Evolutionary conservation across 2,888 invertebrate species (phyloP).

Genomic region (Heliconius cydno): DNA sequence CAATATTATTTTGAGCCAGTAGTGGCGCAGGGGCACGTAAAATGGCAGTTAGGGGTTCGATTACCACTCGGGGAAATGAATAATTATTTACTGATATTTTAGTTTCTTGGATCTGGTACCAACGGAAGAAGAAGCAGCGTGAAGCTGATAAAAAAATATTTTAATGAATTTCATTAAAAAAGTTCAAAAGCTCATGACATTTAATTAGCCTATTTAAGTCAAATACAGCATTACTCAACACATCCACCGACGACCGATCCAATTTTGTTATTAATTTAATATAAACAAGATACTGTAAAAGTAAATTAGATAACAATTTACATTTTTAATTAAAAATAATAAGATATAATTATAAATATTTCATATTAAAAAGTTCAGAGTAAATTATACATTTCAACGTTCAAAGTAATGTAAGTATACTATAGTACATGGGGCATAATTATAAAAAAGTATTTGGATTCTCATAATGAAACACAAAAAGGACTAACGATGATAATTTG

Average conservation of each 20-base stretch:
- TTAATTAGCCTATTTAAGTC: slow-evolving; percentile 11
- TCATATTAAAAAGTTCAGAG: background rate
- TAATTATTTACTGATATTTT: no score
- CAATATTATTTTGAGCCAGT: background rate
- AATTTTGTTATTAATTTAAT: slow-evolving; percentile 17
- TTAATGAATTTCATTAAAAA: background rate
- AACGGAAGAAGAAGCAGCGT: background rate
- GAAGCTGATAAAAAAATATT: background rate
- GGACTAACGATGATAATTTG: slow-evolving; percentile 47
- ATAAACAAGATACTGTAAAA: slow-evolving; percentile 25
- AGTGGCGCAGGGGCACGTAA: background rate
- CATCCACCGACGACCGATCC: background rate
- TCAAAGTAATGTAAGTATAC: slow-evolving; percentile 29
- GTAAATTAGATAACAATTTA: slow-evolving; percentile 19
- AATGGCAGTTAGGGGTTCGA: background rate
- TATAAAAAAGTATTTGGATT: slow-evolving; percentile 43
- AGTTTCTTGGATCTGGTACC: background rate
- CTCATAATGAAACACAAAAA: slow-evolving; percentile 43
- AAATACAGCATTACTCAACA: slow-evolving; percentile 18
- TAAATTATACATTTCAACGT: slow-evolving; percentile 17
- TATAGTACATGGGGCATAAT: slow-evolving; percentile 31
- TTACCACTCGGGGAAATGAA: background rate
- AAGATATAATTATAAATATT: slow-evolving; percentile 13
- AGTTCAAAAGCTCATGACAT: background rate
- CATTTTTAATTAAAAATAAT: slow-evolving; percentile 29